Conservation (phyloP, 2,888 invertebrate genomes). For the Gnatocerus cornutus region DNA sequence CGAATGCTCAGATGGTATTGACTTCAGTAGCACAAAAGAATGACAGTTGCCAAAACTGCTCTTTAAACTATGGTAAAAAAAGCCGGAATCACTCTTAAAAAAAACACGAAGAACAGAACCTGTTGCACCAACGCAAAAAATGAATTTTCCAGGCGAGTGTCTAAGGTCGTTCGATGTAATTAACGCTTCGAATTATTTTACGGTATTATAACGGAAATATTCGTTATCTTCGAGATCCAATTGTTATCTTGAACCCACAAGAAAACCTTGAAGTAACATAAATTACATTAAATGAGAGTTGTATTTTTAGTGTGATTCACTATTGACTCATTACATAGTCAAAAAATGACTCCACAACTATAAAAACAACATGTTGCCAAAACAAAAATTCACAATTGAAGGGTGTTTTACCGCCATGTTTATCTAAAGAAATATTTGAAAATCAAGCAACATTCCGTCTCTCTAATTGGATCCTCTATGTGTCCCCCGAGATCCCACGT, state of each 20-base stretch:
- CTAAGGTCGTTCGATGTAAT: conserved; percentile 2
- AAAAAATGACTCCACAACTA: conserved; percentile 3
- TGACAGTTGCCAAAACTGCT: too few relatives aligned
- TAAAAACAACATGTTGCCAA: conserved; percentile 22
- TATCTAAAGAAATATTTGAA: background rate
- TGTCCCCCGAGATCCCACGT: background rate
- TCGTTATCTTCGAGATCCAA: background rate
- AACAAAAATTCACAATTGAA: conserved; percentile 4
- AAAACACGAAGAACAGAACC: background rate
- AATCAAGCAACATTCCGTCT: too few relatives aligned
- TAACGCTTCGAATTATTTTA: too few relatives aligned
- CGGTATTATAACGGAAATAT: too few relatives aligned
- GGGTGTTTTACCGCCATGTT: background rate
- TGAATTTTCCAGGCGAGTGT: background rate
- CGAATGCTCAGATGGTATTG: too few relatives aligned
- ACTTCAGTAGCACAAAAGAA: too few relatives aligned
- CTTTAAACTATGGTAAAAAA: too few relatives aligned
- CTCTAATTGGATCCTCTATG: background rate
- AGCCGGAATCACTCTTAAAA: too few relatives aligned
- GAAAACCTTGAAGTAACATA: conserved; percentile 1
- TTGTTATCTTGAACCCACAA: conserved; percentile 4
- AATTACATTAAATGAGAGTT: background rate
- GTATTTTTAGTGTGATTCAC: background rate
- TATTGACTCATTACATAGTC: conserved; percentile 1
- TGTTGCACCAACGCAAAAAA: background rate